These are phyloP conservation scores for Mus pahari DNA, from an alignment of 2,113 vertebrate genomes.

Conservation along the genomic window DNA sequence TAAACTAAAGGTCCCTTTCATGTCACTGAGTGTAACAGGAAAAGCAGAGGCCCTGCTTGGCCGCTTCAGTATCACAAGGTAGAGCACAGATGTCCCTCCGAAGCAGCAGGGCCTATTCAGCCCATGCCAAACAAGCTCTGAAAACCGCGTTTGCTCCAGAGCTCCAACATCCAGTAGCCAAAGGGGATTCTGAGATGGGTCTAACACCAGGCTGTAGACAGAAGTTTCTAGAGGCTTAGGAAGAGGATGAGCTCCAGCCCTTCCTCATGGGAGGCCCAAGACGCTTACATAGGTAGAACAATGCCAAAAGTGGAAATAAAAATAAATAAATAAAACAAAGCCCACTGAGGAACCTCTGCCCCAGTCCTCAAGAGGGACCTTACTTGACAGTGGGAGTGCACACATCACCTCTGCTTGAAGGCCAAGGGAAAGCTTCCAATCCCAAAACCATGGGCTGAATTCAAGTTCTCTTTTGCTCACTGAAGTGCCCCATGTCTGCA, in stretches of 20 bases:
- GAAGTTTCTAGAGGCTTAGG: neutral
- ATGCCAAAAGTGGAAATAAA: neutral
- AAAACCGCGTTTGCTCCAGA: neutral
- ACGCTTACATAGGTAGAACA: neutral
- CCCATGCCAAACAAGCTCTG: neutral
- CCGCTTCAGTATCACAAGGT: neutral
- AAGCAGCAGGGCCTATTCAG: neutral
- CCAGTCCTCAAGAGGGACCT: neutral
- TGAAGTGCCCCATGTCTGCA: neutral
- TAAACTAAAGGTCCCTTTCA: neutral
- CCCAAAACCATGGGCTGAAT: neutral
- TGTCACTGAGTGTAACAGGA: neutral
- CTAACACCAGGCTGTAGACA: neutral
- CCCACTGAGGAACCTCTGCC: neutral
- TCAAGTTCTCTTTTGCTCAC: neutral
- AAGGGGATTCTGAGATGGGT: neutral
- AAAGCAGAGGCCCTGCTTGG: neutral
- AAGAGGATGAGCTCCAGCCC: neutral
- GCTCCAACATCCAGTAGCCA: neutral
- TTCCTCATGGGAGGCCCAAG: neutral
- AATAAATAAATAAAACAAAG: neutral
- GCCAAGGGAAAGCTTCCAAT: neutral
- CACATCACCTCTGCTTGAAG: neutral
- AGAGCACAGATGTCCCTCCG: neutral
- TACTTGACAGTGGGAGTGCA: neutral